These are phyloP conservation scores for Tauraco hartlaubi DNA, from an alignment of 2,797 vertebrate species.

Conservation along the genomic window DNA sequence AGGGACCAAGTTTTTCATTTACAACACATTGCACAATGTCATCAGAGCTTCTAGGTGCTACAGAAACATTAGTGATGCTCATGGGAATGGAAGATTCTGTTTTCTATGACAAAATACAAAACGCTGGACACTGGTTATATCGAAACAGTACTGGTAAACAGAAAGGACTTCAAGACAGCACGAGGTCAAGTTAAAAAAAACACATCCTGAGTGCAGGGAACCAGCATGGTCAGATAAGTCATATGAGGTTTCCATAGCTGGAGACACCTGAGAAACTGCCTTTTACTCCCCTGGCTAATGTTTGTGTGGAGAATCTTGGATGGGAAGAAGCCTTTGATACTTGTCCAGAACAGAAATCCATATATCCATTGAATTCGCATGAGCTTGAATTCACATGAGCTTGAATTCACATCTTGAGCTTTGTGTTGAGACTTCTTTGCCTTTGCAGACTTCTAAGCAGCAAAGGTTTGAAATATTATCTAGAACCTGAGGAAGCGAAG, in stretches of 20 bases:
- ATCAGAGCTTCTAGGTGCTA: not conserved
- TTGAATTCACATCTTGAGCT: not conserved
- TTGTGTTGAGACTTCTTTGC: not conserved
- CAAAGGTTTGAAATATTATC: not conserved
- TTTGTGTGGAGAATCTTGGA: not conserved
- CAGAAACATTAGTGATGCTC: not conserved
- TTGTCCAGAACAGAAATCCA: not conserved
- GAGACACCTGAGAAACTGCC: not conserved
- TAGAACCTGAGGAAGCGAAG: not conserved
- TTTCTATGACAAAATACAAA: not conserved
- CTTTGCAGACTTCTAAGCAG: not conserved
- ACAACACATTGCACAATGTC: not conserved
- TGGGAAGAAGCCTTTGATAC: not conserved
- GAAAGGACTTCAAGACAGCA: not conserved
- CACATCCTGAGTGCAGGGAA: not conserved
- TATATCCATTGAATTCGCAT: rapidly evolving
- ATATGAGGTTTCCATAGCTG: not conserved
- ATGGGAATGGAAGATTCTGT: not conserved
- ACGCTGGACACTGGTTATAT: not conserved
- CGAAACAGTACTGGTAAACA: not conserved
- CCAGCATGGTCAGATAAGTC: not conserved
- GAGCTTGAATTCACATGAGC: not conserved
- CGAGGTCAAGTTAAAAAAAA: not conserved
- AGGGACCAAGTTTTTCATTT: not conserved
- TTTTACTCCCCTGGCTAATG: not conserved